Base-by-base conservation (phyloP, 2,113 vertebrate species). In the Beaufortia kweichowensis region DNA sequence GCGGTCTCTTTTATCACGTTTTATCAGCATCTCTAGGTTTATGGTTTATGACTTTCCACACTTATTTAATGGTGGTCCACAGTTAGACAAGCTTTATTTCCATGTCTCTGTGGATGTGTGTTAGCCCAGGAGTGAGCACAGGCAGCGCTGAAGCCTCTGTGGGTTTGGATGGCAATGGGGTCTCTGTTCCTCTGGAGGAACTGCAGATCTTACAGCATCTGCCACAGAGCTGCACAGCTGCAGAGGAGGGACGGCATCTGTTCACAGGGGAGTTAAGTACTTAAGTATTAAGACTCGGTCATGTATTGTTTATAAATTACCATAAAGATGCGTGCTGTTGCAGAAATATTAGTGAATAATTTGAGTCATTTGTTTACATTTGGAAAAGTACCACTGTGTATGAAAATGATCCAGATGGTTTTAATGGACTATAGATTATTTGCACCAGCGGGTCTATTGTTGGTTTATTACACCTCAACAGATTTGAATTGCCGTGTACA, bases 291-390 rank as follows among this genome's bases (percentile, higher is more conserved):
- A 63, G 62, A 63, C 23, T 39, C 28, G 55, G 55, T 79, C 73
- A 75, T 79, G 76, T 82, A 79, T 76, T 76, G 81, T 79, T 82
- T 79, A 79, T 79, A 78, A 82, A 75, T 78, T 74, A 75, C 53
- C 53, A 71, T 66, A 75, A 79, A 73, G 39, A 74, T 57, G 39
- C 80, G 59, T 59, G 76, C 65, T 81, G 82, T 76, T 76, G 53
- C 50, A 69, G 73, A 76, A 76, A 66, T 48, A 76, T 74, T 63
- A 71, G 76, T 21, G 59, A 78, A 68, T 79, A 79, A 82, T 79
- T 72, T 65, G 53, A 57, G 33, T 74, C 66, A 76, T 82, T 82
- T 82, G 66, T 82, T 82, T 79, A 76, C 77, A 76, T 82, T 82
- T 79, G 77, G 60, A 66, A 62, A 71, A 73, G 73, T 76, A 46